Evolutionary conservation across 2,888 invertebrate genomes (phyloP).

Genomic region (Uloborus plumipes): DNA sequence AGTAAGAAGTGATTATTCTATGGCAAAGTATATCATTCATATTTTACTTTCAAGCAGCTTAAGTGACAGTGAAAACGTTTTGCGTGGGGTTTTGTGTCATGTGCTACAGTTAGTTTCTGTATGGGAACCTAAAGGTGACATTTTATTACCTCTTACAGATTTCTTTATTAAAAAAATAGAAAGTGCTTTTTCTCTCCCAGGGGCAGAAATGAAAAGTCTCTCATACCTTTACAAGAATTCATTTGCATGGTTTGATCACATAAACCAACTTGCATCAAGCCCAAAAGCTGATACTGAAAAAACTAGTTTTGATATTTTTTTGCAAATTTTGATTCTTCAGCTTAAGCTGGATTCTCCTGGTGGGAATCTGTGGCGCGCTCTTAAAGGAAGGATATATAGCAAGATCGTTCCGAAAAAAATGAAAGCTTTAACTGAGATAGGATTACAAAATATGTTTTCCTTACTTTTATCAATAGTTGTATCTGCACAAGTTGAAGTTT

Average conservation of each 20-base stretch:
- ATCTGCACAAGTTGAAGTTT: constrained; percentile 35
- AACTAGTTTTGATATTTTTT: constrained; percentile 36
- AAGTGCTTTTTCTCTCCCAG: constrained; percentile 25
- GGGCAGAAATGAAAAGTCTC: constrained; percentile 18
- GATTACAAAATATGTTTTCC: constrained; percentile 46
- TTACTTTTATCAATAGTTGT: constrained; percentile 33
- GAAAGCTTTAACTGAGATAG: constrained; percentile 48
- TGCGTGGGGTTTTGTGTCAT: constrained; percentile 26
- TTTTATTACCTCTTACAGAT: constrained; percentile 42
- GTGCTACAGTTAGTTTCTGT: constrained; percentile 16
- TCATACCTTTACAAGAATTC: constrained; percentile 25
- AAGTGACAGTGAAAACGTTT: constrained; percentile 15
- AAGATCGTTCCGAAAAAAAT: constrained; percentile 42
- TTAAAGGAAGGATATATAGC: constrained; percentile 51
- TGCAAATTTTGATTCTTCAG: constrained; percentile 33
- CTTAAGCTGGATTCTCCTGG: constrained; percentile 8
- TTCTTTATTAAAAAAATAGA: constrained; percentile 51
- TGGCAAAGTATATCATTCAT: constrained; percentile 25
- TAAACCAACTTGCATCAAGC: constrained; percentile 6
- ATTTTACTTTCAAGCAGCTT: neutral
- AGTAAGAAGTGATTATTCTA: constrained; percentile 30
- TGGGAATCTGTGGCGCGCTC: constrained; percentile 28
- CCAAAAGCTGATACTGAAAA: constrained; percentile 3
- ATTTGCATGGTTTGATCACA: constrained; percentile 28
- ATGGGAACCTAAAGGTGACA: constrained; percentile 45